Evolutionary conservation across 1,140 invertebrate genomes (phyloP), one percentile per base, ranked within the genome.

Genomic region (Drosophila serrata): DNA sequence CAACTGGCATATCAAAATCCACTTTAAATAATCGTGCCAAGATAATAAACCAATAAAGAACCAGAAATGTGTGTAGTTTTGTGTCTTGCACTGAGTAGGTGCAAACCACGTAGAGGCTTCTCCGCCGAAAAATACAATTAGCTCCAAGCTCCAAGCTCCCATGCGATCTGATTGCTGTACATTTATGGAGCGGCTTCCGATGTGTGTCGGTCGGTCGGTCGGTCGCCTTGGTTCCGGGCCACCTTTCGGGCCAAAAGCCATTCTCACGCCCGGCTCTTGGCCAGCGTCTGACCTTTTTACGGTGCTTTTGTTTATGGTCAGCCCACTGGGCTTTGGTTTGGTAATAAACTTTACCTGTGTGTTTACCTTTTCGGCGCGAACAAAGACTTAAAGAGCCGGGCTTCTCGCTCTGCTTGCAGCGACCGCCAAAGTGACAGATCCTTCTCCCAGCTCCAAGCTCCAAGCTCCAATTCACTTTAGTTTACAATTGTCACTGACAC

Each of bases 401-500:
- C 68, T 81, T 73, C 60, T 17, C 49, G 80, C 70, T 88, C 84
- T 80, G 80, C 57, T 88, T 81, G 77, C 77, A 49, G 43, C 29
- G 81, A 69, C 81, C 81, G 56, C 69, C 73, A 85, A 77, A 68
- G 61, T 68, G 81, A 76, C 62, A 65, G 67, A 68, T 48, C 58
- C 84, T 87, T 88, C 51, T 72, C 68, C 42, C 37, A 72, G 35
- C 27, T 6, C 46, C 43, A n/a, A 27, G 15, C 46, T 24, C 15
- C 51, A 45, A 24, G 24, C 24, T 24, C 24, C 59, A 13, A 24
- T 13, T 85, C 67, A 24, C 35, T 37, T 4, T 55, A 61, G 57
- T 31, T 42, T 42, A 33, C 56, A n/a, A 75, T 61, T 88, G 85
- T 56, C 85, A 88, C 81, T 88, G 84, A 90, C 84, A 87, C 64